Percentiles rank a stretch among this genome's conserved stretches.
Conservation (phyloP, 2,888 invertebrate species). For the Hartigia nigra region DNA sequence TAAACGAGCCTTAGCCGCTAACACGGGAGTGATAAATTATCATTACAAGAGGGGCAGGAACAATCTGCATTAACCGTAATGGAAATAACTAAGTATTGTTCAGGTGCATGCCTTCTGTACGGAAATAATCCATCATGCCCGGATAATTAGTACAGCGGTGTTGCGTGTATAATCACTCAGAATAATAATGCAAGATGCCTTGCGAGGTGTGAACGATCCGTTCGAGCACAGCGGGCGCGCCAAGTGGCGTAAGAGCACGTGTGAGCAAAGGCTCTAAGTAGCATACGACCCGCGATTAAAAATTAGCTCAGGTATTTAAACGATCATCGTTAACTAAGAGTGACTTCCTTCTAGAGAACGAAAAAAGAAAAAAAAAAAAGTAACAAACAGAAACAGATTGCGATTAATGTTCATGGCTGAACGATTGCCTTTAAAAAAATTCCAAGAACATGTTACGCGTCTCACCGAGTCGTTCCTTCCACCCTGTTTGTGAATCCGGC, state of each 20-base stretch:
- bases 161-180: conserved; percentile 56
- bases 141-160: conserved; percentile 56
- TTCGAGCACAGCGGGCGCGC: conserved; percentile 18
- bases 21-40: conserved; percentile 50
- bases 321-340: background rate
- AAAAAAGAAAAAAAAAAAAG: no score
- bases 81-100: conserved; percentile 59
- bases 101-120: conserved; percentile 48
- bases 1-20: conserved; percentile 41
- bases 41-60: conserved; percentile 27
- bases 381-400: background rate
- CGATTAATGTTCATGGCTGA: background rate
- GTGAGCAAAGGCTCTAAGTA: background rate
- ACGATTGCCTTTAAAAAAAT: background rate
- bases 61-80: conserved; percentile 45
- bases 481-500: background rate
- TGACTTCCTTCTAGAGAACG: background rate
- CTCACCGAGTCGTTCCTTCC: background rate
- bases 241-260: background rate
- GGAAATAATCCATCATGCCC: conserved; percentile 59
- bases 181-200: conserved; percentile 43
- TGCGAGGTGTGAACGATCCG: conserved; percentile 45
- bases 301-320: background rate
- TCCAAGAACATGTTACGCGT: background rate
- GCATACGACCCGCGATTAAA: background rate